These are phyloP conservation scores for Cosmopolites sordidus DNA, from an alignment of 2,888 invertebrate genomes.

Conservation along the genomic window DNA sequence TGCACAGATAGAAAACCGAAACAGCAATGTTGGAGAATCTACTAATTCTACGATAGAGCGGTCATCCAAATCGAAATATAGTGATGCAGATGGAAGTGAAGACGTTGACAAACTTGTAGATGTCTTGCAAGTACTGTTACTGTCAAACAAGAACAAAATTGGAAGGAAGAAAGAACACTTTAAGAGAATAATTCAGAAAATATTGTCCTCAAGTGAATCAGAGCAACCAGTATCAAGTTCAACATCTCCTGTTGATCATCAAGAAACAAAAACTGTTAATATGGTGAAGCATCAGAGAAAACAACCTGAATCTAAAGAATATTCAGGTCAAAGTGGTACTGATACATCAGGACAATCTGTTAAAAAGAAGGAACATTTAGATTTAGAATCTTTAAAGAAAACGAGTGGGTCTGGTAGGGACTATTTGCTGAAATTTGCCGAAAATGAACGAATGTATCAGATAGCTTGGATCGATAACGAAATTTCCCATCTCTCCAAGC, in stretches of 20 bases:
- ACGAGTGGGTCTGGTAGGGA: constrained; percentile 34
- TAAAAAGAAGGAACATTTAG: neutral
- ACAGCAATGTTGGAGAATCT: neutral
- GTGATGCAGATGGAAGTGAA: constrained; percentile 32
- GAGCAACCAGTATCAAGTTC: neutral
- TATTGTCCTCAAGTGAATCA: constrained; percentile 35
- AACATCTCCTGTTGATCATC: neutral
- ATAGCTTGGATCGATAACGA: constrained; percentile 57
- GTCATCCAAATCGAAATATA: neutral
- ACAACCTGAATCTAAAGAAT: too few relatives aligned
- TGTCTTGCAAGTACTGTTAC: constrained; percentile 56
- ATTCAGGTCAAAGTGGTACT: neutral
- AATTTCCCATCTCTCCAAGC: constrained; percentile 53
- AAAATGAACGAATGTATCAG: constrained; percentile 54
- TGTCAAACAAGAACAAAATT: constrained; percentile 57
- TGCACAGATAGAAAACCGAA: neutral
- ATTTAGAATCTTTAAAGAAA: constrained; percentile 12
- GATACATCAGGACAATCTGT: neutral
- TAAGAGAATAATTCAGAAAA: constrained; percentile 60
- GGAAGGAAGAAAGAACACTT: constrained; percentile 60
- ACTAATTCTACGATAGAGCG: neutral
- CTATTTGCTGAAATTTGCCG: constrained; percentile 44
- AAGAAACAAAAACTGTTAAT: neutral
- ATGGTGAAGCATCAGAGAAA: neutral
- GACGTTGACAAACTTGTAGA: constrained; percentile 62